Evolutionary conservation across 2,888 invertebrate genomes (phyloP).

Genomic region (Lissocephala sabroskyi): DNA sequence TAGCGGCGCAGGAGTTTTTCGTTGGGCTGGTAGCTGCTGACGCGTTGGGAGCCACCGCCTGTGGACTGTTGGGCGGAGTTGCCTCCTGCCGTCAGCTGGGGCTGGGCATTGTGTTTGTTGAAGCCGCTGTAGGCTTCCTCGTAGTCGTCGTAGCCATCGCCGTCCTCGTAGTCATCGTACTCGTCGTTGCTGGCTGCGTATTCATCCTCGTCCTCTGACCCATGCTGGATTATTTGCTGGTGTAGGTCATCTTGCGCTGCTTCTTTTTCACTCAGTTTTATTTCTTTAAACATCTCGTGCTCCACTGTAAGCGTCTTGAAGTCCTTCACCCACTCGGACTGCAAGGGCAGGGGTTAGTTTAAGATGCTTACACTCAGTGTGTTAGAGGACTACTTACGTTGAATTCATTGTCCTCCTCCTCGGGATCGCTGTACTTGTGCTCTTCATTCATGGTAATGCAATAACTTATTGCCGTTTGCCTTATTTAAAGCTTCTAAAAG

Average conservation of each 20-base stretch:
- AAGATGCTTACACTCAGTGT: conserved; percentile 24
- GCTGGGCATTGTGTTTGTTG: conserved; percentile 62
- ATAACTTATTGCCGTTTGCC: no score
- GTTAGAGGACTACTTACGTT: no score
- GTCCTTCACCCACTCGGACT: conserved; percentile 47
- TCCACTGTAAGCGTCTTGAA: conserved; percentile 62
- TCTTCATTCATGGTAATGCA: conserved; percentile 45
- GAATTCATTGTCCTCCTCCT: conserved; percentile 56
- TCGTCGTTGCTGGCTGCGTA: conserved; percentile 42
- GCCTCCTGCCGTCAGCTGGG: conserved; percentile 31
- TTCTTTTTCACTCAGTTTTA: conserved; percentile 30
- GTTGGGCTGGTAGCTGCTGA: conserved; percentile 82
- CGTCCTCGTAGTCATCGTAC: conserved; percentile 47
- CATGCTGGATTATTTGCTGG: conserved; percentile 19
- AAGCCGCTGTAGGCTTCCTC: conserved; percentile 67
- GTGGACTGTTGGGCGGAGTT: not conserved
- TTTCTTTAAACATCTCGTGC: conserved; percentile 53
- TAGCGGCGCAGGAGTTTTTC: conserved; percentile 87
- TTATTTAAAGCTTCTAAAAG: conserved; percentile 15
- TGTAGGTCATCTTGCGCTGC: conserved; percentile 32
- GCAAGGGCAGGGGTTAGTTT: conserved; percentile 1
- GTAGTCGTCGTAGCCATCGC: conserved; percentile 60
- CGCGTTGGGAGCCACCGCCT: conserved; percentile 73
- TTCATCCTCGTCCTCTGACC: conserved; percentile 16
- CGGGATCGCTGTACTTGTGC: conserved; percentile 71